A percentile compares a stretch with the other conserved stretches of the same genome.
Evolutionary conservation across 1,140 invertebrate species (phyloP).

Genomic region (Camponotus floridanus): DNA sequence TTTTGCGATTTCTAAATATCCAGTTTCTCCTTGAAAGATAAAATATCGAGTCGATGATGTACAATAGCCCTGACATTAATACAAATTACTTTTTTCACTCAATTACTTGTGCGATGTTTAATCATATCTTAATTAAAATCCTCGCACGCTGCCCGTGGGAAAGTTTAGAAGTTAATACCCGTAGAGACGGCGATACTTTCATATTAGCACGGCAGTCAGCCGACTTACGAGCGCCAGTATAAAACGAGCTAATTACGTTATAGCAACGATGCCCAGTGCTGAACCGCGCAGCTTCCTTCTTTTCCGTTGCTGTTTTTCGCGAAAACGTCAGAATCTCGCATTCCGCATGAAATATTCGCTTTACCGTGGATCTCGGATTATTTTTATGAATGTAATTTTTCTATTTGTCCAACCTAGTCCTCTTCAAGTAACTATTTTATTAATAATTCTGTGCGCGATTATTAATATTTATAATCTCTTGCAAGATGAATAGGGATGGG

Average conservation of each 20-base stretch:
- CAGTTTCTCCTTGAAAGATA: not conserved
- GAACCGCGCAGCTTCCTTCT: constrained; percentile 28
- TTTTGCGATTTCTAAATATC: too few species aligned
- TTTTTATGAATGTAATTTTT: not conserved
- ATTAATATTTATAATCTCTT: constrained; percentile 25
- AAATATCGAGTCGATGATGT: constrained; percentile 8
- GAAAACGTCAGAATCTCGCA: not conserved
- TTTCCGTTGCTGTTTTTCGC: constrained; percentile 10
- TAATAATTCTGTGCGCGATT: not conserved
- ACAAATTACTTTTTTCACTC: constrained; percentile 71
- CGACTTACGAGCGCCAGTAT: constrained; percentile 62
- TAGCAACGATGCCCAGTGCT: constrained; percentile 44
- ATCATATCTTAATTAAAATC: constrained; percentile 80
- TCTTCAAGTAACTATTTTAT: not conserved
- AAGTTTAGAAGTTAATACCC: constrained; percentile 79
- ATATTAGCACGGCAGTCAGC: constrained; percentile 72
- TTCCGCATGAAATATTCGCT: constrained; percentile 15
- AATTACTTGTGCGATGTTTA: constrained; percentile 69
- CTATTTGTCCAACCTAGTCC: not conserved
- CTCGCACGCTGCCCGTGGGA: constrained; percentile 65
- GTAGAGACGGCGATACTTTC: constrained; percentile 75
- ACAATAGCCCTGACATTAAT: not conserved
- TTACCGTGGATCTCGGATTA: not conserved
- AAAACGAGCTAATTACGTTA: constrained; percentile 77
- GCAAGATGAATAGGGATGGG: not conserved